Conservation (phyloP, 2,797 vertebrate species). For the Liparis tanakae region DNA sequence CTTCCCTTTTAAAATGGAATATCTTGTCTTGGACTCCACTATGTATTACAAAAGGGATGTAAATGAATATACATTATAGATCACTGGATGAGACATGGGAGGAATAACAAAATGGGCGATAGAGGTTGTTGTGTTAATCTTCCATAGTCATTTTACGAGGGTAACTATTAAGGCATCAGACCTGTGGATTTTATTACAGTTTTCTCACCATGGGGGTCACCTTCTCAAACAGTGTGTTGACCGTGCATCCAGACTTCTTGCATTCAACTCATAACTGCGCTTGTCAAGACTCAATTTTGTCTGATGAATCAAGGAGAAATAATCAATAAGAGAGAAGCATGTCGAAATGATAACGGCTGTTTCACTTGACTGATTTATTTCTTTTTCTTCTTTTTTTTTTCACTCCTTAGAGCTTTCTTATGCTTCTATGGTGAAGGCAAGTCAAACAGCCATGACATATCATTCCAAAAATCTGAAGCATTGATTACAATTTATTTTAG, state of each 20-base stretch:
- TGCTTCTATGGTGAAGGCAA: constrained; percentile 41
- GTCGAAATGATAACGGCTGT: constrained; percentile 37
- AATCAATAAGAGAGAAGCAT: constrained; percentile 54
- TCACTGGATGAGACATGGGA: constrained; percentile 50
- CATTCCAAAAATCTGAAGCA: constrained; percentile 47
- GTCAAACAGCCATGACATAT: constrained; percentile 36
- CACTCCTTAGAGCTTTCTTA: background rate
- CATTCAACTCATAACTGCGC: constrained; percentile 43
- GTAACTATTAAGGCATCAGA: constrained; percentile 41
- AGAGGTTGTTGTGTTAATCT: constrained; percentile 40
- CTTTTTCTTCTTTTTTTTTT: background rate
- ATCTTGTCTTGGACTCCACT: constrained; percentile 35
- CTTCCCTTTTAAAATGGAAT: constrained; percentile 54
- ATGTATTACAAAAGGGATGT: constrained; percentile 64
- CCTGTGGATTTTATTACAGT: constrained; percentile 39
- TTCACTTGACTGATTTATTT: constrained; percentile 35
- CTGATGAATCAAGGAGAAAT: constrained; percentile 56
- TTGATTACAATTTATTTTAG: constrained; percentile 58
- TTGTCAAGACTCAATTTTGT: constrained; percentile 46
- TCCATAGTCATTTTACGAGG: constrained; percentile 27
- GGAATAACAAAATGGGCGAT: constrained; percentile 56
- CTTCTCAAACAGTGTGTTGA: constrained; percentile 18
- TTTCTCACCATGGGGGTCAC: constrained; percentile 3
- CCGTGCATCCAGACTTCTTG: too few species aligned
- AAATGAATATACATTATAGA: constrained; percentile 74